These are phyloP conservation scores for Lapara coniferarum DNA, from an alignment of 2,888 invertebrate genomes.

Conservation along the genomic window DNA sequence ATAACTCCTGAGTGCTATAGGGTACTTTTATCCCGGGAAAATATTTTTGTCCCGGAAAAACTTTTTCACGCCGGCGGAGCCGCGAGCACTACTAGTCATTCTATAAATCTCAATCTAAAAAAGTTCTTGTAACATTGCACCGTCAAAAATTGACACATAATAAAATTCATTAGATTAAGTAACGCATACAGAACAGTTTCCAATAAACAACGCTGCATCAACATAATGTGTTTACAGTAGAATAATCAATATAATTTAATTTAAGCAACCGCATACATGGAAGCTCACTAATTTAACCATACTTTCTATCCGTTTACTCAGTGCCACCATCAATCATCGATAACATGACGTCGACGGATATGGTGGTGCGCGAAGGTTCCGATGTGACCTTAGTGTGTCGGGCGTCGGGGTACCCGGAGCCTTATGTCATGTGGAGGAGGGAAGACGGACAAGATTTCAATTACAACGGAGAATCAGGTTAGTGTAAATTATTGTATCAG, in stretches of 20 bases:
- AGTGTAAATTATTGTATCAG: neutral
- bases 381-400: conserved; percentile 95
- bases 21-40: too few species aligned
- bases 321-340: conserved; percentile 96
- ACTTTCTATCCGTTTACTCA: conserved; percentile 64
- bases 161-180: neutral
- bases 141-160: neutral
- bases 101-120: too few species aligned
- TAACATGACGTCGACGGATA: conserved; percentile 94
- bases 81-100: too few species aligned
- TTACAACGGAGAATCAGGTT: conserved; percentile 94
- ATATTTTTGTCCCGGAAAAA: too few species aligned
- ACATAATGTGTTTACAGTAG: neutral
- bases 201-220: neutral
- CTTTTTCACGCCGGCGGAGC: too few species aligned
- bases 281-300: conserved; percentile 33
- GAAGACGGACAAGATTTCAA: conserved; percentile 95
- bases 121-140: too few species aligned
- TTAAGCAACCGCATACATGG: conserved; percentile 4
- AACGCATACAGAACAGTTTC: neutral
- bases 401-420: conserved; percentile 94
- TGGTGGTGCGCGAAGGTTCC: conserved; percentile 94
- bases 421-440: conserved; percentile 96
- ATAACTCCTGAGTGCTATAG: too few species aligned
- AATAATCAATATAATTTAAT: conserved; percentile 20